These are phyloP conservation scores for Tyrannus savana DNA, from an alignment of 2,113 vertebrate species.

Conservation along the genomic window DNA sequence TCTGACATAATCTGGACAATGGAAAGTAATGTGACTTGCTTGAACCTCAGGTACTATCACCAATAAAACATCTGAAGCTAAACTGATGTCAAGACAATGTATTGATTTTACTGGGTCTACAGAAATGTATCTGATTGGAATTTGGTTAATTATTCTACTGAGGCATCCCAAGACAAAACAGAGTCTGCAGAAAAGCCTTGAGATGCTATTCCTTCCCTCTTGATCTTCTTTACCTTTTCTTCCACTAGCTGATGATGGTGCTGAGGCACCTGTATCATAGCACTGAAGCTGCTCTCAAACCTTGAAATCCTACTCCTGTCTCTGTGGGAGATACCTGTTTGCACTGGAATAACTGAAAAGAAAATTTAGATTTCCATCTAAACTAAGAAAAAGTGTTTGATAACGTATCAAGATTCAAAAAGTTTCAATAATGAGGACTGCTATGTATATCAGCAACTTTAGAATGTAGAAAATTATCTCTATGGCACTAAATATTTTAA, in stretches of 20 bases:
- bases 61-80: neutral
- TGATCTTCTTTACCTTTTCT: neutral
- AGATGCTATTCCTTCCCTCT: neutral
- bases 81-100: neutral
- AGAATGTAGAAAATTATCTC: neutral
- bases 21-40: neutral
- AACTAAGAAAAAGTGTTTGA: neutral
- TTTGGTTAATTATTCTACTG: neutral
- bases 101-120: neutral
- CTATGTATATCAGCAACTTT: neutral
- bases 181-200: neutral
- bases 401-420: neutral
- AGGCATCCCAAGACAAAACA: neutral
- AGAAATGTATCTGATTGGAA: neutral
- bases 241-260: neutral
- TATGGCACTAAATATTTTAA: neutral
- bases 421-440: neutral
- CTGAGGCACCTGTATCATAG: neutral
- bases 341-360: neutral
- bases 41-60: neutral
- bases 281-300: neutral
- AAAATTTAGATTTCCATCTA: neutral
- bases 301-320: neutral
- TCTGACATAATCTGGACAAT: neutral
- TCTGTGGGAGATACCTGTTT: neutral